Base-by-base conservation (phyloP, 2,797 vertebrate genomes). In the Lates japonicus region DNA sequence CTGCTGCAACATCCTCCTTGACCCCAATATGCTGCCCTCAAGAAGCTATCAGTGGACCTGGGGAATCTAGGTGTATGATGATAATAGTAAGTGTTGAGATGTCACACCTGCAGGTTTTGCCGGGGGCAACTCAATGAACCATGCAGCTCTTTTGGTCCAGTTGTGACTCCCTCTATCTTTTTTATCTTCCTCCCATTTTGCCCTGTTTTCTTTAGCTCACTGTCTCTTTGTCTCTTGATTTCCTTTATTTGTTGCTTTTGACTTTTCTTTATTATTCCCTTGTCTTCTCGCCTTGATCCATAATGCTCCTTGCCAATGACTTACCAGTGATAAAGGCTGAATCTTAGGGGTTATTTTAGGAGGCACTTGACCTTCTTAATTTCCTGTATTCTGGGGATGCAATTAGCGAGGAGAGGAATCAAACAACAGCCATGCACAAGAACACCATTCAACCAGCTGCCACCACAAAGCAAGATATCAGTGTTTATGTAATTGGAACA, bases 401-500 rank as follows among this genome's bases (percentile, higher is more conserved):
- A 87, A 84, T 87, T 87, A 88, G 74, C 22, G 58, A 48, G 41
- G 48, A 70, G 74, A 59, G 59, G 52, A 84, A 71, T 46, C 48
- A 80, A 84, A 72, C 61, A 82, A 82, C 67, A 62, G 72, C 83
- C 64, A 75, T 74, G 65, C 49, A 44, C 70, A 73, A 71, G 55
- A 88, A 62, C 66, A 55, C 55, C 33, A 80, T 84, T 83, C 76
- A 90, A 58, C 64, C 49, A 84, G 77, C 77, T 86, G 90, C 76
- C 55, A 77, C 62, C 14, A 65, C 81, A 79, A 41, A 88, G 81
- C 76, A 74, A 78, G 81, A 89, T 86, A 92, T 84, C 78, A 54
- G 55, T 88, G 88, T 89, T 89, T 87, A 77, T 84, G 80, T 90
- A 88, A 91, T 71, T 84, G 58, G 80, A 83, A 85, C 66, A 65